Evolutionary conservation across 2,797 vertebrate genomes (phyloP), one percentile per base, ranked within the genome.

Genomic region (Eulemur rubriventer): DNA sequence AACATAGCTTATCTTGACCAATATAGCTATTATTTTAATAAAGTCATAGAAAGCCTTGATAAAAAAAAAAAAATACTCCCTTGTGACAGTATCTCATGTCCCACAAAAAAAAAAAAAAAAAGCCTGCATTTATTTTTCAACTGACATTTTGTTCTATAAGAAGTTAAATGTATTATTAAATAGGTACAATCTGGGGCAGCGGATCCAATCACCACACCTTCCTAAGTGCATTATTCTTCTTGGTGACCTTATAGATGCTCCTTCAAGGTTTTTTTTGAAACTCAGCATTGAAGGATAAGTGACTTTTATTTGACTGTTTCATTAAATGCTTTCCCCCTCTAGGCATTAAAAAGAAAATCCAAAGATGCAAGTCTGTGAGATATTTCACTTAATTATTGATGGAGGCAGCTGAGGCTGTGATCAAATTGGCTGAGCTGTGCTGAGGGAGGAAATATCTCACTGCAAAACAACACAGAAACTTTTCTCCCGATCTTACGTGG

Each of bases 371-470:
- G 35, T 26, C 55, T 26, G 11, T 61, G 84, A 95, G 90, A 35
- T 89, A 61, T 75, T 78, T 65, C 43, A 26, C 72, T 96, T 92
- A 93, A 89, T 96, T 89, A 89, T 17, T 94, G 90, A 95, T 50
- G 55, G 63, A 33, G 72, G 41, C 35, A 11, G 35, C 82, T 14
- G 18, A 75, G 88, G 65, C 55, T 72, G 26, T 17, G 91, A 81
- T 85, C 84, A 81, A 82, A 75, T 84, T 43, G 90, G 79, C 83
- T 89, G 63, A 61, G 33, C 46, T 96, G 52, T 59, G 41, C 65
- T 28, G 26, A 92, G 52, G 35, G 72, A 89, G 80, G 72, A 95
- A 86, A 41, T 12, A 50, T 13, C 76, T 95, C 50, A 2, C 33
- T 41, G 69, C 24, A 85, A 67, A 80, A 65, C 30, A 59, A 70